These are phyloP conservation scores for Gymnodraco acuticeps DNA, from an alignment of 2,797 vertebrate genomes.

Conservation along the genomic window DNA sequence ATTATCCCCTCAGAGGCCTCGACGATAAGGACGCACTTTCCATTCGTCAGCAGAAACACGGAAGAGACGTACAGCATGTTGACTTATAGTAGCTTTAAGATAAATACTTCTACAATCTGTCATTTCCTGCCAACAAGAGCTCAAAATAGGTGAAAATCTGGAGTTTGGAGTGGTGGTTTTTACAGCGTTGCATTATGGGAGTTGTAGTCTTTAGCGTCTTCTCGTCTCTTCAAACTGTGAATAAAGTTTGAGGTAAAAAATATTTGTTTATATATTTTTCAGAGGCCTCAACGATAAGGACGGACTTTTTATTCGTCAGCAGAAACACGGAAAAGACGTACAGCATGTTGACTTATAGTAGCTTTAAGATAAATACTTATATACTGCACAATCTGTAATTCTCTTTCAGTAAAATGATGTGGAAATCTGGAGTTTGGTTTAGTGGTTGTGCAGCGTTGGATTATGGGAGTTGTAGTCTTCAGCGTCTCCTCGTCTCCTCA, in stretches of 20 bases:
- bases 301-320: constrained; percentile 61
- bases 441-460: too few species aligned
- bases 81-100: constrained; percentile 37
- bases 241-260: too few species aligned
- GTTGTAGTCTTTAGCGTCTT: too few species aligned
- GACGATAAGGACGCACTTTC: constrained; percentile 56
- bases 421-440: too few species aligned
- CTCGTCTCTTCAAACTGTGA: too few species aligned
- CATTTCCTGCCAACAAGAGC: too few species aligned
- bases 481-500: too few species aligned
- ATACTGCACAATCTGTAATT: not conserved
- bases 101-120: constrained; percentile 18
- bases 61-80: constrained; percentile 9
- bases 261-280: not conserved
- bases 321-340: constrained; percentile 12
- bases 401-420: too few species aligned
- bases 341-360: constrained; percentile 32
- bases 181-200: too few species aligned
- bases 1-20: constrained; percentile 64
- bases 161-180: too few species aligned
- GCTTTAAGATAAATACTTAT: constrained; percentile 22
- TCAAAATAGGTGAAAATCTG: too few species aligned
- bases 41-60: constrained; percentile 52
- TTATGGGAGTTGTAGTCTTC: too few species aligned
- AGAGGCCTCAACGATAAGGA: constrained; percentile 60